Base-by-base conservation (phyloP, 2,113 vertebrate genomes). In the Caracal caracal region DNA sequence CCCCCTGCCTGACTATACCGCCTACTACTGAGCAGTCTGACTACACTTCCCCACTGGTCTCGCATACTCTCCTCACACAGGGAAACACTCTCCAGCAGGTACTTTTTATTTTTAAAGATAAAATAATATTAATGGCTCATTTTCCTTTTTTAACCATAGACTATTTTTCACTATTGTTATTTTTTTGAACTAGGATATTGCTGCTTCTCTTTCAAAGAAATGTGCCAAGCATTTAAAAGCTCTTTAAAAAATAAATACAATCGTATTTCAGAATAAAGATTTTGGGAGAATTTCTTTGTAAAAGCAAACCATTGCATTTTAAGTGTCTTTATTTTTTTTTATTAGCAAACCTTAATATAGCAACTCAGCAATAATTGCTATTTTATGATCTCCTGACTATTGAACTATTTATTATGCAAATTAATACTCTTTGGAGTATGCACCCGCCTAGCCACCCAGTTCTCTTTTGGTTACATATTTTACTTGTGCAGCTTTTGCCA, bases 361-460 rank as follows among this genome's bases (percentile, higher is more conserved):
- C 10, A 97, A 96, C 66, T 92, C 90, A 0, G 0, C 47, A 98
- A 82, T 97, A 98, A 98, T 92, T 97, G 90, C 49, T 98, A 81
- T 96, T 97, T 97, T 97, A 96, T 95, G 93, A 95, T 96, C 93
- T 97, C 47, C 95, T 95, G 94, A 93, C 86, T 59, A 93, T 95
- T 97, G 76, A 96, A 95, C 71, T 98, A 68, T 98, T 98, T 98
- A 94, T 95, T 87, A 93, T 97, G 96, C 26, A 96, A 93, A 92
- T 97, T 96, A 89, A 82, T 65, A 68, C 20, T 91, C 65, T 97
- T 97, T 93, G 79, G 85, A 68, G 37, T 90, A 49, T 33, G 73
- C 75, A 79, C 90, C 88, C 56, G 1, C 94, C 96, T 97, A 75
- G 51, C 89, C 96, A 96, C 66, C 47, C 43, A 97, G 8, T 92